Conservation (phyloP, 2,797 vertebrate genomes). For the Ptychadena robeensis region DNA sequence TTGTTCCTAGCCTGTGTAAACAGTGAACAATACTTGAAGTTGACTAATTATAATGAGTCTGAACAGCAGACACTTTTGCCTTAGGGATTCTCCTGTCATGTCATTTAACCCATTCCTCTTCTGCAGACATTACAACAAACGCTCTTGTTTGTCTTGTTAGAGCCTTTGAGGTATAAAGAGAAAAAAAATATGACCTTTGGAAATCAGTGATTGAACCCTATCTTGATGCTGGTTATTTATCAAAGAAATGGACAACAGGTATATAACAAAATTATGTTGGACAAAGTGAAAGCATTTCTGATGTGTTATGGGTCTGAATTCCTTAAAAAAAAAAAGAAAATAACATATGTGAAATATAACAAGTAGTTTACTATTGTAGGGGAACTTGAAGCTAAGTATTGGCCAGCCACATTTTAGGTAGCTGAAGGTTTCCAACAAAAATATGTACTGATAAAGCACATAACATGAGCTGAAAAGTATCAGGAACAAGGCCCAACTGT, state of each 20-base stretch:
- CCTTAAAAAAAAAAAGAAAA: not conserved
- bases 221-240: conserved; percentile 57
- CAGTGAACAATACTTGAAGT: conserved; percentile 72
- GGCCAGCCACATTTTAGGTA: too few species aligned
- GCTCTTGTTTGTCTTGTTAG: conserved; percentile 29
- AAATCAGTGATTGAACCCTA: conserved; percentile 61
- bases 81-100: conserved; percentile 57
- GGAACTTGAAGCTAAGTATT: too few species aligned
- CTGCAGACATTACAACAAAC: conserved; percentile 4
- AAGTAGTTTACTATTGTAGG: too few species aligned
- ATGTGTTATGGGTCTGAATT: not conserved
- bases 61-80: conserved; percentile 64
- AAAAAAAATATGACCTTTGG: conserved; percentile 18
- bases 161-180: not conserved
- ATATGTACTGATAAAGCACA: too few species aligned
- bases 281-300: not conserved
- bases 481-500: too few species aligned
- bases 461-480: too few species aligned
- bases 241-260: conserved; percentile 63
- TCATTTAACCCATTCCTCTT: conserved; percentile 41
- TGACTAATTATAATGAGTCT: conserved; percentile 72
- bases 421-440: too few species aligned
- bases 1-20: conserved; percentile 70
- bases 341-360: too few species aligned
- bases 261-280: not conserved